Percentiles rank a stretch among this genome's conserved stretches.
Conservation (phyloP, 2,113 vertebrate genomes). For the Holacanthus passer region DNA sequence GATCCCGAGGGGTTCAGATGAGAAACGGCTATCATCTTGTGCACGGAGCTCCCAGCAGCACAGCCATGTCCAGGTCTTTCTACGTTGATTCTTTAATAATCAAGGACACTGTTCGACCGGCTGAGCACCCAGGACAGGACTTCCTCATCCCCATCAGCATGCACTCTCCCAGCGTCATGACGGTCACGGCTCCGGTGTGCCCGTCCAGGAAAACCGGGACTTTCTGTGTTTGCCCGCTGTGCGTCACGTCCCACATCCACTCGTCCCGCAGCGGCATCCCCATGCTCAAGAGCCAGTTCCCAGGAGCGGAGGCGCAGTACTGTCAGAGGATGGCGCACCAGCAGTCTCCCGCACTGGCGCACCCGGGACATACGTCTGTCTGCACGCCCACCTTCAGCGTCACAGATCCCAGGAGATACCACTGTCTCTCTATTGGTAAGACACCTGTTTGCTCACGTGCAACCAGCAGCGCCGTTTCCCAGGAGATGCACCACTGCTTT, state of each 20-base stretch:
- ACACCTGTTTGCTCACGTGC: conserved; percentile 45
- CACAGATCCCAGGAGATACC: conserved; percentile 94
- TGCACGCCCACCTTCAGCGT: conserved; percentile 94
- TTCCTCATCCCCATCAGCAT: conserved; percentile 95
- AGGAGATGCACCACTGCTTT: no score
- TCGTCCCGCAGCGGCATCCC: conserved; percentile 88
- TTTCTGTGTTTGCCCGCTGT: conserved; percentile 97
- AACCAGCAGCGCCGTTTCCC: background rate
- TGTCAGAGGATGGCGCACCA: conserved; percentile 90
- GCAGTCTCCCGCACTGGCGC: conserved; percentile 85
- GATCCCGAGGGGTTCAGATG: conserved; percentile 88
- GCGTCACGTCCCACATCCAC: conserved; percentile 97
- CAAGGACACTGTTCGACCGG: conserved; percentile 92
- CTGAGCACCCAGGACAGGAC: conserved; percentile 89
- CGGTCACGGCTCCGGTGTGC: conserved; percentile 90
- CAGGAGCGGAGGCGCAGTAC: conserved; percentile 87
- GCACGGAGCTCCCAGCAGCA: conserved; percentile 53
- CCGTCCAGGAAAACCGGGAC: conserved; percentile 93
- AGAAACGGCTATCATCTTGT: conserved; percentile 72
- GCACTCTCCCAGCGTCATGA: conserved; percentile 93
- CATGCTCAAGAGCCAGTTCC: conserved; percentile 91
- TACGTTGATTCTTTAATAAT: conserved; percentile 98
- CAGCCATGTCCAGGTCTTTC: conserved; percentile 96
- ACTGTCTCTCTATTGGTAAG: conserved; percentile 96
- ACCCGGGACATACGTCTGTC: conserved; percentile 91